Evolutionary conservation across 1,140 invertebrate species (phyloP).

Genomic region (Drosophila ficusphila): DNA sequence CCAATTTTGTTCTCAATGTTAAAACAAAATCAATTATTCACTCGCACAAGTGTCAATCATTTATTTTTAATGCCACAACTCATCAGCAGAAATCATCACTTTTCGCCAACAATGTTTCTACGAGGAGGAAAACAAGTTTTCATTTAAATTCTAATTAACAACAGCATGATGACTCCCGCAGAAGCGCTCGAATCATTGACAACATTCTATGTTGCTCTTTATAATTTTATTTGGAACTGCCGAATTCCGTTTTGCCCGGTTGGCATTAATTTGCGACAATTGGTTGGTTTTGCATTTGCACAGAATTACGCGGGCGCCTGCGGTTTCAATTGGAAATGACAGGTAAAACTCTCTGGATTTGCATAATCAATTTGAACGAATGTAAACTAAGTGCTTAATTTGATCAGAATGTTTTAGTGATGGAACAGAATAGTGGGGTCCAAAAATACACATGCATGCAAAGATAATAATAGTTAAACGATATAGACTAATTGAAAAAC

Average conservation of each 20-base stretch:
- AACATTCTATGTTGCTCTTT: background rate
- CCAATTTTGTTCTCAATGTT: no score
- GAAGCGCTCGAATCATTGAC: background rate
- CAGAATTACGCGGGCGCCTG: conserved; percentile 4
- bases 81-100: background rate
- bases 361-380: conserved; percentile 35
- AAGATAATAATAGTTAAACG: no score
- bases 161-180: background rate
- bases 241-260: background rate
- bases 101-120: no score
- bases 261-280: conserved; percentile 1
- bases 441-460: no score
- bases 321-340: conserved; percentile 3
- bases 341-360: conserved; percentile 16
- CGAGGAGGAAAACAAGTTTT: conserved; percentile 4
- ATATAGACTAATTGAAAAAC: no score
- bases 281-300: background rate
- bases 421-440: no score
- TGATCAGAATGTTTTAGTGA: background rate
- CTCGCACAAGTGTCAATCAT: conserved; percentile 28
- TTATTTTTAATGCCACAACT: conserved; percentile 20
- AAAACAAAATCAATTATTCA: conserved; percentile 14
- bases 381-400: conserved; percentile 26
- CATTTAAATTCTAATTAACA: conserved; percentile 32
- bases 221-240: background rate